Evolutionary conservation across 2,113 vertebrate species (phyloP).

Genomic region (Alectura lathami): DNA sequence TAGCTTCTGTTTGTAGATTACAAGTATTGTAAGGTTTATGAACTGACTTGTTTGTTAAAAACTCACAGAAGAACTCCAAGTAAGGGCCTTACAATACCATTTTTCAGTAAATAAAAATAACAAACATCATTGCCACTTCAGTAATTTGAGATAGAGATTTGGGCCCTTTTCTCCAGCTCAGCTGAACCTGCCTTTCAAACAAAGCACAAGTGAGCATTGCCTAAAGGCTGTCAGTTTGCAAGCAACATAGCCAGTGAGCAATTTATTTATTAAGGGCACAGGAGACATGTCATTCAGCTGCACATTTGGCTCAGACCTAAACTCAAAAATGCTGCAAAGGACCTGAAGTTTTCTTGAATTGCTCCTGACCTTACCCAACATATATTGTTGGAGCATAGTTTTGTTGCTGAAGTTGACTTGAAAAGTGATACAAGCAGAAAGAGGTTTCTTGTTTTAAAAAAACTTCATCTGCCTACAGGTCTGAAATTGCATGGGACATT

Average conservation of each 20-base stretch:
- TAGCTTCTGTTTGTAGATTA: constrained; percentile 47
- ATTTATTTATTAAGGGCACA: constrained; percentile 30
- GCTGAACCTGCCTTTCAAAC: constrained; percentile 4
- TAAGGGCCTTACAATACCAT: not conserved
- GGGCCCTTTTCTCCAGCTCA: constrained; percentile 1
- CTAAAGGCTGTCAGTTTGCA: constrained; percentile 34
- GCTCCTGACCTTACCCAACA: not conserved
- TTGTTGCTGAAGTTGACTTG: not conserved
- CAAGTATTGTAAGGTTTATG: not conserved
- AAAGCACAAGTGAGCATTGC: constrained; percentile 17
- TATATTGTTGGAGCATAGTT: not conserved
- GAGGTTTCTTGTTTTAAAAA: not conserved
- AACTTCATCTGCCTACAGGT: not conserved
- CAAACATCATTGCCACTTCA: not conserved
- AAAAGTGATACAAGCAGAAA: not conserved
- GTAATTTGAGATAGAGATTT: constrained; percentile 10
- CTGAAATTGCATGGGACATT: not conserved
- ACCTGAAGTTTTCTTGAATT: not conserved
- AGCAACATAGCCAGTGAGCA: constrained; percentile 19
- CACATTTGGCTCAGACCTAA: constrained; percentile 18
- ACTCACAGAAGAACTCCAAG: not conserved
- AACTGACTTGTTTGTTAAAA: constrained; percentile 20
- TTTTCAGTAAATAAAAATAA: constrained; percentile 47
- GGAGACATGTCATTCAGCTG: constrained; percentile 17
- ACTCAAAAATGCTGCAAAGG: not conserved